phyloP scores from a whole-genome alignment of 2,113 vertebrate species.

The Microcebus jonahi region DNA sequence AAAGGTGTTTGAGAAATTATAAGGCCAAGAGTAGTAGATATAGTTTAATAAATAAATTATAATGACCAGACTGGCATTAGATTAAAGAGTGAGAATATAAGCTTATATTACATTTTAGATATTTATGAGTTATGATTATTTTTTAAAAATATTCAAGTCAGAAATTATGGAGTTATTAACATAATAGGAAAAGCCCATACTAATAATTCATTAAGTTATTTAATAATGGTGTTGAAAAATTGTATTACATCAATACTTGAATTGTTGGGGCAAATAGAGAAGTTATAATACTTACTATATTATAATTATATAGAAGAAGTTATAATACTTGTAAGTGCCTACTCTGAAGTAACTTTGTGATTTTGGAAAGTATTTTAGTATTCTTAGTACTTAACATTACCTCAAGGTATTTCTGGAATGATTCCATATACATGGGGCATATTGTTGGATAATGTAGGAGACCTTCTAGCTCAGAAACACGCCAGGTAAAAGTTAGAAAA shows the following conservation, averaged over 20 bases:
- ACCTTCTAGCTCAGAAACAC: not conserved
- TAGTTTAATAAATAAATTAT: not conserved
- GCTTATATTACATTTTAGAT: not conserved
- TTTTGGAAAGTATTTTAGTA: not conserved
- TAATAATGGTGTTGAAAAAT: not conserved
- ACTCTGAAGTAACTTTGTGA: not conserved
- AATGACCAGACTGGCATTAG: not conserved
- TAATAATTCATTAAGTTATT: not conserved
- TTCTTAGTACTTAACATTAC: constrained; percentile 7
- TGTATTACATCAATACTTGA: not conserved
- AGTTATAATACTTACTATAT: not conserved
- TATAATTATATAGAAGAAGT: not conserved
- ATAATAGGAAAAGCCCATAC: not conserved
- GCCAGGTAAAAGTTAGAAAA: not conserved
- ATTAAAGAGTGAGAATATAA: not conserved
- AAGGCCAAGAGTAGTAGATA: not conserved
- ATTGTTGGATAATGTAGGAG: not conserved
- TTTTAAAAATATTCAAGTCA: not conserved
- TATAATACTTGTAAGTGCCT: not conserved
- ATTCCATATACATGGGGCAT: not conserved
- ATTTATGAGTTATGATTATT: not conserved
- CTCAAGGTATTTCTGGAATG: not conserved
- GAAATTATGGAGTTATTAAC: not conserved
- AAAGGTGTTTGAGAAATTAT: not conserved
- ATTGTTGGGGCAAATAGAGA: not conserved